Evolutionary conservation across 1,140 invertebrate species (phyloP).

Genomic region (Drosophila nikananu): DNA sequence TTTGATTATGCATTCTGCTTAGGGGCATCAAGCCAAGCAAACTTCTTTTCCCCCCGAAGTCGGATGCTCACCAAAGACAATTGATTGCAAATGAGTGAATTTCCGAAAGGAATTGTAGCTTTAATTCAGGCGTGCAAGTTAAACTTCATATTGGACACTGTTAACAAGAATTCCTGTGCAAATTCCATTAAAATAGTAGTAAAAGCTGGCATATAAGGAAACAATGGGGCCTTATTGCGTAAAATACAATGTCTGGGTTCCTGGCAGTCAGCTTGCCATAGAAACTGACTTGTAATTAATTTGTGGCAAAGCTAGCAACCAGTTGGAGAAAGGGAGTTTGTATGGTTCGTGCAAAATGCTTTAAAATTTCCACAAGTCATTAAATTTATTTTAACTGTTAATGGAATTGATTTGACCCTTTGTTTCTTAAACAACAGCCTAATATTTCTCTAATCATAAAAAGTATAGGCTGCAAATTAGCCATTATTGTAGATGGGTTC

Average conservation of each 20-base stretch:
- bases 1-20: slow-evolving; percentile 28
- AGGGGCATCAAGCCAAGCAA: slow-evolving; percentile 13
- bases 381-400: background rate
- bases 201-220: background rate
- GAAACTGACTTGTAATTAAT: background rate
- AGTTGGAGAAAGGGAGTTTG: background rate
- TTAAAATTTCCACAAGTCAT: background rate
- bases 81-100: slow-evolving; percentile 29
- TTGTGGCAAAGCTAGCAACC: background rate
- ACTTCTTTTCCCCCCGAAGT: slow-evolving; percentile 9
- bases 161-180: background rate
- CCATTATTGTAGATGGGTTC: too few relatives aligned
- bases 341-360: background rate
- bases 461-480: too few relatives aligned
- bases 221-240: background rate
- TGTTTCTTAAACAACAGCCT: background rate
- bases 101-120: background rate
- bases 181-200: background rate
- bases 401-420: background rate
- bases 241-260: background rate
- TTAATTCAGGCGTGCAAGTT: slow-evolving; percentile 5
- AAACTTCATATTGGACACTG: background rate
- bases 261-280: background rate
- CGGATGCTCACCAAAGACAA: slow-evolving; percentile 17
- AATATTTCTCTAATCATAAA: too few relatives aligned